phyloP scores from a whole-genome alignment of 1,140 invertebrate genomes.

The Hydropsyche tenuis region DNA sequence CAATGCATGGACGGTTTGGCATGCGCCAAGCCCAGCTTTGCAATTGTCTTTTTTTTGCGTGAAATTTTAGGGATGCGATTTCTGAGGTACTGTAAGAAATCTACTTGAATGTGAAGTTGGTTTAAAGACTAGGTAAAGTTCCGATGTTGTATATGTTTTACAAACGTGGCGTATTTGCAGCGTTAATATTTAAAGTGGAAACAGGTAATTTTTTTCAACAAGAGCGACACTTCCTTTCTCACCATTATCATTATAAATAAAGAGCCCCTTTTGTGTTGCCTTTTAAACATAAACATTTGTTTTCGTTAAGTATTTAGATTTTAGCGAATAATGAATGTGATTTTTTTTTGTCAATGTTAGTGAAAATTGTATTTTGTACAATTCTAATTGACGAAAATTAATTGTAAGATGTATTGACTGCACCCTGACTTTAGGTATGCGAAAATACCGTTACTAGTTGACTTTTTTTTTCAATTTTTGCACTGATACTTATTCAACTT shows the following conservation, averaged over 20 bases:
- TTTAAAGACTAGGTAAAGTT: background rate
- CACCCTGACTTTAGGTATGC: background rate
- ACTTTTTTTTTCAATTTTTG: constrained; percentile 27
- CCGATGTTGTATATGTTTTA: background rate
- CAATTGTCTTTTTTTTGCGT: too few relatives aligned
- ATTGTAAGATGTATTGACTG: too few relatives aligned
- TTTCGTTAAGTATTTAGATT: background rate
- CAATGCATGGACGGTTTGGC: too few relatives aligned
- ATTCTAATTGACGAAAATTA: too few relatives aligned
- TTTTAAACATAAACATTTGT: background rate
- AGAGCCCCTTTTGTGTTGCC: background rate
- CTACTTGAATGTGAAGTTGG: background rate
- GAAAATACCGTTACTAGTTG: constrained; percentile 23
- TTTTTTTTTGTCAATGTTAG: too few relatives aligned
- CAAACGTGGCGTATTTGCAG: background rate
- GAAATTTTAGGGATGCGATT: too few relatives aligned
- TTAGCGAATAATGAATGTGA: too few relatives aligned
- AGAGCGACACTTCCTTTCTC: background rate
- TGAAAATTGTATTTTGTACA: too few relatives aligned
- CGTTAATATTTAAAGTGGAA: constrained; percentile 26
- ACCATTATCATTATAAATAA: constrained; percentile 12
- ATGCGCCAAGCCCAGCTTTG: too few relatives aligned
- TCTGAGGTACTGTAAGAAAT: too few relatives aligned
- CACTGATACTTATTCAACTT: constrained; percentile 20
- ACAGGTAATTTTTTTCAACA: background rate